phyloP scores from a whole-genome alignment of 1,140 invertebrate genomes.

The Polypedilum vanderplanki region DNA sequence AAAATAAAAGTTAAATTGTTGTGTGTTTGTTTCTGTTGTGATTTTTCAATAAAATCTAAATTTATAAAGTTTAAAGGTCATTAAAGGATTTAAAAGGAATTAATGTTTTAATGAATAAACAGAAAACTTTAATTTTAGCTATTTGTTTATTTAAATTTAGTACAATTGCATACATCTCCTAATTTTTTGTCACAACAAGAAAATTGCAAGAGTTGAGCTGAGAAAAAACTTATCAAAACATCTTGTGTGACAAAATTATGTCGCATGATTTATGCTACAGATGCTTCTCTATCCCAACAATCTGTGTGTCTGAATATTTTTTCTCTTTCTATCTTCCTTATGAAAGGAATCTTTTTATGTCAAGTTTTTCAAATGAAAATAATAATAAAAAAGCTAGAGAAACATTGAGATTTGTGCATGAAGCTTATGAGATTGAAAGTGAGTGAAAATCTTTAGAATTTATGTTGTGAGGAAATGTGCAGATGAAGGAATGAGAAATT shows the following conservation, averaged over 20 bases:
- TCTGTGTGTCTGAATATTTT: conserved; percentile 4
- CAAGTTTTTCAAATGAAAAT: not conserved
- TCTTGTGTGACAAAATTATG: conserved; percentile 29
- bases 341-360: conserved; percentile 1
- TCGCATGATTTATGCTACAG: conserved; percentile 21
- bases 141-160: too few relatives aligned
- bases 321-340: not conserved
- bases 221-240: not conserved
- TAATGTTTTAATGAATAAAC: too few relatives aligned
- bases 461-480: not conserved
- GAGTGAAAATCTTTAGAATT: not conserved
- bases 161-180: too few relatives aligned
- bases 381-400: not conserved
- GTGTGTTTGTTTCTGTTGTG: too few relatives aligned
- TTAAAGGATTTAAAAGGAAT: too few relatives aligned
- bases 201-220: not conserved
- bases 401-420: not conserved
- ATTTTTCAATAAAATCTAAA: too few relatives aligned
- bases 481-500: not conserved
- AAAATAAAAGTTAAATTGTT: too few relatives aligned
- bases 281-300: conserved; percentile 1
- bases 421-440: not conserved
- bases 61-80: too few relatives aligned
- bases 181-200: too few relatives aligned
- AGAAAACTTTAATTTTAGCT: too few relatives aligned